Evolutionary conservation across 2,888 invertebrate species (phyloP), one percentile per base, ranked within the genome.

Genomic region (Pandemis cinnamomeana): DNA sequence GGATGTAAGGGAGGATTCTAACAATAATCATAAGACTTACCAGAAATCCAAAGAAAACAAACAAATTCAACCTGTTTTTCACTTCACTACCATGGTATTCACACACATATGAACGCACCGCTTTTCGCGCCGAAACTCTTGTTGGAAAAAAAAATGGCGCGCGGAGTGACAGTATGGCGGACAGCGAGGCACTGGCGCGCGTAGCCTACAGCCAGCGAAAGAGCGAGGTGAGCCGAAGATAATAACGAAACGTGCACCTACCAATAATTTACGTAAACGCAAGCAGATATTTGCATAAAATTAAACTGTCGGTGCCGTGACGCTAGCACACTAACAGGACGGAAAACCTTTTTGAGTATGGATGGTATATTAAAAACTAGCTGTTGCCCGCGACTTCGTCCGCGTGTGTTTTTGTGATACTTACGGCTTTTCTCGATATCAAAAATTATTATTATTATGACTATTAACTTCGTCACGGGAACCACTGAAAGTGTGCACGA

Each of bases 131-230:
- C 77, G 81, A 84, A 81, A 80, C 75, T 8, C 75, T 10, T n/a
- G 41, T 8, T 11, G 48, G 27, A 48, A 27, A 61, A 61, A 69
- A 53, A 53, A 60, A 76, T 77, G 71, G 71, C 81, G 80, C 83
- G 81, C 79, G 80, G 84, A 81, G 82, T 84, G 83, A 83, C 85
- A 82, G 83, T 76, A 80, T 80, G 82, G 82, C 87, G 80, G 80
- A 75, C 83, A 79, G 79, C 78, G 77, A 72, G 72, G 77, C 72
- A 86, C 86, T 86, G 85, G 76, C 80, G 46, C 51, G 48, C 67
- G 67, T 10, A 76, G 75, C 76, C 71, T 72, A 70, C 69, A 62
- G 74, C 71, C 66, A 63, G 36, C 68, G 44, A 36, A 27, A 46
- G 67, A 62, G 61, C 36, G 71, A 71, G 69, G 73, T 70, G 66